phyloP scores from a whole-genome alignment of 2,797 vertebrate genomes.

The Morelia viridis region DNA sequence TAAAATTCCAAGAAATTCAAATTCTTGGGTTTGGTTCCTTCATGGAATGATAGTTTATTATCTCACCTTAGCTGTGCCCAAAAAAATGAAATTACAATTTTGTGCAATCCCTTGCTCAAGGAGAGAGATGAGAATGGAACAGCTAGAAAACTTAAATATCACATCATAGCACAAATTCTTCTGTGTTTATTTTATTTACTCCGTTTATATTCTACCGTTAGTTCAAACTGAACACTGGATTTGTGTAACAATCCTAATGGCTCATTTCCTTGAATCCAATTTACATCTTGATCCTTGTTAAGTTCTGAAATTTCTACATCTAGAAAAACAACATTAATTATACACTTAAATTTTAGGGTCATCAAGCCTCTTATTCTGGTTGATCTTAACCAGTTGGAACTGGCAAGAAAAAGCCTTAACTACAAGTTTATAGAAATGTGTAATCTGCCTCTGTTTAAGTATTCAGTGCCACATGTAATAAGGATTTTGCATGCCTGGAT shows the following conservation, averaged over 20 bases:
- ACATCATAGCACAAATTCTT: background rate
- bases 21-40: background rate
- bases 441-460: constrained; percentile 25
- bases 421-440: constrained; percentile 7
- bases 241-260: background rate
- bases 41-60: background rate
- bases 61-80: background rate
- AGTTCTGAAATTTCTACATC: background rate
- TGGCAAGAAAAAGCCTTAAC: background rate
- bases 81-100: background rate
- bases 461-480: background rate
- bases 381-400: background rate
- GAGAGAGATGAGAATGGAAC: background rate
- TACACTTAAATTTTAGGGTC: background rate
- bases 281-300: background rate
- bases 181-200: background rate
- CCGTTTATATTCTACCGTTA: background rate
- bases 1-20: background rate
- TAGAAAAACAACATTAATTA: background rate
- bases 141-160: background rate
- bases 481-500: background rate
- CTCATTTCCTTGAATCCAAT: background rate
- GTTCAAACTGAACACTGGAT: background rate
- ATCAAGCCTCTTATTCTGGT: background rate
- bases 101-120: background rate